phyloP scores from a whole-genome alignment of 2,113 vertebrate genomes.

The Austrofundulus limnaeus region DNA sequence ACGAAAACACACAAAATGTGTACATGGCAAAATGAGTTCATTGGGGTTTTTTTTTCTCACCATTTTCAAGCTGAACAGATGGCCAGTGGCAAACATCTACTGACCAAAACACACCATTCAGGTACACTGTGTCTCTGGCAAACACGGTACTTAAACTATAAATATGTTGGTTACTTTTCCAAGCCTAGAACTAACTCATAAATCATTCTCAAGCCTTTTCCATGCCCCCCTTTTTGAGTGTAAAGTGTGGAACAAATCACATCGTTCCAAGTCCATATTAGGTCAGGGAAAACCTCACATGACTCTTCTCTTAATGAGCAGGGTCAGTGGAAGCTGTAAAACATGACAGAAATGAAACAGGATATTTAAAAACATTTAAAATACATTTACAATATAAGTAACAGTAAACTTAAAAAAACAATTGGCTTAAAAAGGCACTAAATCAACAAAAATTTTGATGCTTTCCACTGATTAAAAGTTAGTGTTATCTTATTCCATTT shows the following conservation, averaged over 20 bases:
- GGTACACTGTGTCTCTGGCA: constrained; percentile 8
- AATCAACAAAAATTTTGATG: background rate
- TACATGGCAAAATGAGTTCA: constrained; percentile 15
- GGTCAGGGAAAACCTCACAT: constrained; percentile 44
- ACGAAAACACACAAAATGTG: constrained; percentile 15
- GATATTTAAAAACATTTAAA: background rate
- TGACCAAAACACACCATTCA: constrained; percentile 27
- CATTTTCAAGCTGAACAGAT: constrained; percentile 43
- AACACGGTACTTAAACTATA: constrained; percentile 15
- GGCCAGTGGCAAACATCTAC: constrained; percentile 20
- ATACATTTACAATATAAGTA: background rate
- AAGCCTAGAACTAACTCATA: constrained; percentile 9
- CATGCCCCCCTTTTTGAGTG: constrained; percentile 6
- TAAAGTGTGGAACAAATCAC: constrained; percentile 47
- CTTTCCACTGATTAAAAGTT: constrained; percentile 6
- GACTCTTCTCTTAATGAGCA: constrained; percentile 43
- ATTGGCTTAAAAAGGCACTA: no score
- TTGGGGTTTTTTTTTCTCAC: constrained; percentile 21
- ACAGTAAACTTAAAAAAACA: no score
- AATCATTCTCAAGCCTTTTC: constrained; percentile 26
- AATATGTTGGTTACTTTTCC: constrained; percentile 1
- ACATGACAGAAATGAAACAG: background rate
- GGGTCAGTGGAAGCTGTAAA: constrained; percentile 5
- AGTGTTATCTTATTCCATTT: background rate
- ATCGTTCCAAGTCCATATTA: constrained; percentile 59